Base-by-base conservation (phyloP, 2,888 invertebrate genomes). In the Netelia fuscicornis region DNA sequence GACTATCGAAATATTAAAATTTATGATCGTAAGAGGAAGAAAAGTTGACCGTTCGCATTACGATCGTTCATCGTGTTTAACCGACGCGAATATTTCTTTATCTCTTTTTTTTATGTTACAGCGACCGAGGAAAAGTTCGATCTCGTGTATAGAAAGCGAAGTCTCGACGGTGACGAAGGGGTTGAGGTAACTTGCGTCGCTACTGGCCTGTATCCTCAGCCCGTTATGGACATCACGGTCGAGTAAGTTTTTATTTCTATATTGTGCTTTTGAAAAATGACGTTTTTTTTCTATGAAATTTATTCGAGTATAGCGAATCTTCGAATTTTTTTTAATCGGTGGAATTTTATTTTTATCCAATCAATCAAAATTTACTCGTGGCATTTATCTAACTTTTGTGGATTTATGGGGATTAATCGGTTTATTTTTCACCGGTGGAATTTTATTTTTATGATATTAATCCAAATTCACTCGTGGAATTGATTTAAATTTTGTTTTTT, bases 101-200 rank as follows among this genome's bases (percentile, higher is more conserved):
- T 74, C 82, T 84, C 86, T 80, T 77, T 79, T 62, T 79, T 25
- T 52, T n/a, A 30, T 88, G 85, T 91, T 92, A 74, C 88, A 93
- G 93, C 93, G 1, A 91, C 91, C 56, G 93, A 91, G 80, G 90
- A 92, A 77, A 92, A 91, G 83, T 93, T 93, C 80, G 92, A 93
- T 82, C 89, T 93, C 65, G 83, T 88, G 70, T 87, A 88, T 82
- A 89, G 88, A 82, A 92, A 90, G 86, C 90, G 89, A 71, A 88
- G 81, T 58, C 86, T 88, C 72, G 88, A 91, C 70, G 90, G 91
- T 78, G 90, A 90, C 80, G 91, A 92, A 62, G 90, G 89, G 62
- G 89, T 93, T 58, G 93, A 93, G 88, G 91, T 93, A 86, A 90
- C 90, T 75, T 93, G 93, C 83, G 84, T 87, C 67, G 93, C 93